Evolutionary conservation across 2,888 invertebrate genomes (phyloP).

Genomic region (Cerastis leucographa): DNA sequence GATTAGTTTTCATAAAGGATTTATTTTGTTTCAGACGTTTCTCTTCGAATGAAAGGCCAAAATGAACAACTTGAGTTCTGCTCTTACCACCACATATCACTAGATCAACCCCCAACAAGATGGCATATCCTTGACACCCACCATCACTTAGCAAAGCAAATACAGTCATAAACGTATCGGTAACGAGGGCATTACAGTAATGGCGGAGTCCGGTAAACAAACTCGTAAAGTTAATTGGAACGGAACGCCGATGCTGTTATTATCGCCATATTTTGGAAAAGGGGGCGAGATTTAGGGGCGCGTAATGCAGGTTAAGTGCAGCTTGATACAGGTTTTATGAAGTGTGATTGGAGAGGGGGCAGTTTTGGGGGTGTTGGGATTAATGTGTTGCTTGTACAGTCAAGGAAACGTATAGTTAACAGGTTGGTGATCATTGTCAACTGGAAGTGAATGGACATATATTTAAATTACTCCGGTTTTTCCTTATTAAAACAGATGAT

Average conservation of each 20-base stretch:
- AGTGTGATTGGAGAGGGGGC: not conserved
- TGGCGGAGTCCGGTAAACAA: constrained; percentile 61
- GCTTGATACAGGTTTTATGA: constrained; percentile 25
- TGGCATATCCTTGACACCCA: constrained; percentile 4
- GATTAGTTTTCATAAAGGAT: not conserved
- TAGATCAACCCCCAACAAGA: constrained; percentile 19
- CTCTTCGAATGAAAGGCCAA: not conserved
- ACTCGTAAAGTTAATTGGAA: constrained; percentile 72
- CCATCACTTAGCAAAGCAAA: constrained; percentile 63
- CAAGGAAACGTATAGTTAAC: not conserved
- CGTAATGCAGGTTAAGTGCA: constrained; percentile 42
- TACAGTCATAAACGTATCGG: constrained; percentile 62
- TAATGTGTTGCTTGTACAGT: not conserved
- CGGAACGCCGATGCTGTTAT: constrained; percentile 61
- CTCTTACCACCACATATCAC: not conserved
- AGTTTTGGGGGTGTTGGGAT: not conserved
- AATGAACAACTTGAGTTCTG: not conserved
- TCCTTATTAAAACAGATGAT: not conserved
- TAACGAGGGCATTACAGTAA: constrained; percentile 63
- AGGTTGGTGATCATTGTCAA: not conserved
- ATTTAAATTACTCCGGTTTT: not conserved
- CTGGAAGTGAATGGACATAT: not conserved
- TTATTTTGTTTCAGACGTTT: not conserved
- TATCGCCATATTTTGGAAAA: constrained; percentile 48
- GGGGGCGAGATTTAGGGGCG: constrained; percentile 34